A percentile compares a stretch with the other conserved stretches of the same genome.
phyloP scores from a whole-genome alignment of 1,140 invertebrate genomes.

The Cydia amplana region DNA sequence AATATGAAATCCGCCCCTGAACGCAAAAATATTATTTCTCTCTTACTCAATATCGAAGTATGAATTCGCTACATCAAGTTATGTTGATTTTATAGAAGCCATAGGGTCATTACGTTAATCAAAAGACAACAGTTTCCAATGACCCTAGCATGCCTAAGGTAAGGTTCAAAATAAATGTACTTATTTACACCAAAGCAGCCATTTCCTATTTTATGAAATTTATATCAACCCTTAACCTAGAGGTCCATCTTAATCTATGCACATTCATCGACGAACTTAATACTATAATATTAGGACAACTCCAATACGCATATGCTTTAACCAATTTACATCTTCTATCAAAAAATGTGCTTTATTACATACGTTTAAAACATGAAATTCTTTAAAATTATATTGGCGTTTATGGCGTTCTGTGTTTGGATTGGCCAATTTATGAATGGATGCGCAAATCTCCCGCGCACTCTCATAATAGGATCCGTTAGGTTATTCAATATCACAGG shows the following conservation, averaged over 20 bases:
- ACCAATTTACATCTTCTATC: not conserved
- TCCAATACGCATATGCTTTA: not conserved
- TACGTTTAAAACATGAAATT: not conserved
- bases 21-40: no score
- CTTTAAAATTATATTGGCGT: not conserved
- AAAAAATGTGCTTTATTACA: not conserved
- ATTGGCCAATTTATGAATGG: conserved; percentile 51
- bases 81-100: no score
- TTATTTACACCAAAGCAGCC: not conserved
- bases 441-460: conserved; percentile 50
- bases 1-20: no score
- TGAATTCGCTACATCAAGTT: no score
- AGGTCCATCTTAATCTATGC: conserved; percentile 10
- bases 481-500: conserved; percentile 56
- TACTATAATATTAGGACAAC: conserved; percentile 14
- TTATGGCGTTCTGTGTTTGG: not conserved
- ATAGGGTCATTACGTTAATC: no score
- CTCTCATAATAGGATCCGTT: conserved; percentile 57
- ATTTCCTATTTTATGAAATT: conserved; percentile 18
- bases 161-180: not conserved
- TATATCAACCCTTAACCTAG: conserved; percentile 14
- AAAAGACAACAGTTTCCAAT: not conserved
- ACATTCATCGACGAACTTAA: conserved; percentile 14
- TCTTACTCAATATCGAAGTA: no score
- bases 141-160: not conserved